phyloP scores from a whole-genome alignment of 2,113 vertebrate species.

The Vireo altiloquus region DNA sequence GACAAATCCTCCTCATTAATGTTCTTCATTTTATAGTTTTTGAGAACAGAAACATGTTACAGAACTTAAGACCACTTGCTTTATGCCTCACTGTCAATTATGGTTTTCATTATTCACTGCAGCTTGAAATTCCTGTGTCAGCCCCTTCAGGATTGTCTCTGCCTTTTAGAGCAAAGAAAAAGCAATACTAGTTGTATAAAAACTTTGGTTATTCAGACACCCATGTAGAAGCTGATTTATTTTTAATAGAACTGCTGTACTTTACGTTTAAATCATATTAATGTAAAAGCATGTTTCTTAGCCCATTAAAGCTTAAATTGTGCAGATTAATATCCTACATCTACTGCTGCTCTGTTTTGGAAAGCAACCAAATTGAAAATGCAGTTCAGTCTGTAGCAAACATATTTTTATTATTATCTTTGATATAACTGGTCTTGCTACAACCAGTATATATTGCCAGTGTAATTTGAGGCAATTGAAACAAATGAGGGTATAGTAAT shows the following conservation, averaged over 20 bases:
- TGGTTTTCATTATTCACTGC: background rate
- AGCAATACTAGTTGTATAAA: constrained; percentile 13
- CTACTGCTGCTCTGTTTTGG: constrained; percentile 36
- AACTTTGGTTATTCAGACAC: constrained; percentile 4
- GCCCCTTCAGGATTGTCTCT: background rate
- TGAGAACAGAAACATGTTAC: background rate
- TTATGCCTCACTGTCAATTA: background rate
- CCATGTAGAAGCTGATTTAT: constrained; percentile 37
- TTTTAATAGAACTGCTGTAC: constrained; percentile 50
- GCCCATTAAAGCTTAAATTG: constrained; percentile 66
- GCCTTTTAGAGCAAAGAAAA: constrained; percentile 14
- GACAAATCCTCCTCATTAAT: background rate
- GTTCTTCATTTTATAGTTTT: background rate
- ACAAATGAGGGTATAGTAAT: constrained; percentile 19
- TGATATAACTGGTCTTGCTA: constrained; percentile 27
- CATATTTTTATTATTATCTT: constrained; percentile 50
- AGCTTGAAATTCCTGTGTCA: background rate
- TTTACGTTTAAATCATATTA: constrained; percentile 63
- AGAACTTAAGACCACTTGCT: background rate
- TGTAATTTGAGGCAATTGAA: constrained; percentile 56
- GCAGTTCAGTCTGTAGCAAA: constrained; percentile 12
- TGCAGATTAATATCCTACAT: constrained; percentile 60
- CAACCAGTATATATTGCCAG: constrained; percentile 18
- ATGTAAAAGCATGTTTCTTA: constrained; percentile 60
- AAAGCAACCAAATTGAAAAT: constrained; percentile 63